Base-by-base conservation (phyloP, 2,797 vertebrate species). In the Amniataba percoides region DNA sequence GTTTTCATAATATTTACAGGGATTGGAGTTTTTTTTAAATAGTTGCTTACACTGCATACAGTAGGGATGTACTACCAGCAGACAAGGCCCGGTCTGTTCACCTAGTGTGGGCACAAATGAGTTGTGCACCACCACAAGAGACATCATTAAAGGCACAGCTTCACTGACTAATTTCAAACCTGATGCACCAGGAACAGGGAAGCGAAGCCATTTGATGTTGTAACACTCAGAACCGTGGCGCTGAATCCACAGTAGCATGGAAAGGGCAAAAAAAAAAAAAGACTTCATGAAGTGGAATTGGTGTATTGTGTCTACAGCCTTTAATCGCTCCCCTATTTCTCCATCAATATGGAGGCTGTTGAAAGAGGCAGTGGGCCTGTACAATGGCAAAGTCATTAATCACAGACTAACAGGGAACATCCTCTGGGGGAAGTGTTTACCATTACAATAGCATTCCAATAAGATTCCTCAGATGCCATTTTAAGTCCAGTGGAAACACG, bases 371-470 rank as follows among this genome's bases (percentile, higher is more conserved):
- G 79, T 75, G 78, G 70, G 75, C 64, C 52, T 77, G 63, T 69
- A 57, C 63, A 80, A 74, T 81, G 68, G 62, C 69, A 70, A 73
- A 80, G 85, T 80, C 87, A 92, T 91, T 83, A 88, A 91, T 93
- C 90, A 86, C 10, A 63, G 72, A 62, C 52, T 69, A 78, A 78
- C 71, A 85, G 72, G 56, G 77, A 80, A 72, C 68, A 78, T 87
- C 83, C 83, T 84, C 56, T 78, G 78, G 72, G 85, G 59, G 86
- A 80, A 79, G 87, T 82, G 78, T 91, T 93, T 92, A 90, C 85
- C 91, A 92, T 93, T 76, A 89, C 93, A 94, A 92, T 85, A 82
- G 88, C 91, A 94, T 95, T 95, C 93, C 94, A 86, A 52, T 77
- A 79, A 86, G 86, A 91, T 90, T 92, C 92, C 86, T 87, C 62